These are phyloP conservation scores for Zootoca vivipara DNA, from an alignment of 2,113 vertebrate species.

Conservation along the genomic window DNA sequence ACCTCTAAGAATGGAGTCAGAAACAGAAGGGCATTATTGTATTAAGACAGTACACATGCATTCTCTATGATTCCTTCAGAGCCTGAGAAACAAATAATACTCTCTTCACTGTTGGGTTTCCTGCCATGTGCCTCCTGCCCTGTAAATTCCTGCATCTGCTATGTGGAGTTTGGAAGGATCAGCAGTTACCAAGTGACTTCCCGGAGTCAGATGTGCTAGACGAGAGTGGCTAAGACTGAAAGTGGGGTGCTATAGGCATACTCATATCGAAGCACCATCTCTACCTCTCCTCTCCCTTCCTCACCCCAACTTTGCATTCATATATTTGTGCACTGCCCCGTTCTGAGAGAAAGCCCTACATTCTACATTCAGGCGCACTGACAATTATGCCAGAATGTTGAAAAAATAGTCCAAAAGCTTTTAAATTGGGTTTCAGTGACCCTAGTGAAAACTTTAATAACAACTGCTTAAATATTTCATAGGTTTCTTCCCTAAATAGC, in stretches of 20 bases:
- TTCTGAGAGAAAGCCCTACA: neutral
- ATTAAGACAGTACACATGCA: neutral
- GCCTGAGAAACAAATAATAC: neutral
- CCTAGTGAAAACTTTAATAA: slow-evolving; percentile 53
- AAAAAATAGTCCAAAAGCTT: slow-evolving; percentile 38
- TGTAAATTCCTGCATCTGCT: neutral
- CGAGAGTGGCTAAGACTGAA: neutral
- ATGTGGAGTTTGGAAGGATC: too few relatives aligned
- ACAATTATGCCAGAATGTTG: slow-evolving; percentile 18
- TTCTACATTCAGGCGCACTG: slow-evolving; percentile 19
- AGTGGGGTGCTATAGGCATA: neutral
- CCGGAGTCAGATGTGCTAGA: neutral
- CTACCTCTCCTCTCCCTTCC: slow-evolving; percentile 21
- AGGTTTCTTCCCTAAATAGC: slow-evolving; percentile 50
- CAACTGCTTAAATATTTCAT: slow-evolving; percentile 61
- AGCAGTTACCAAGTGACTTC: neutral
- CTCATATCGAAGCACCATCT: neutral
- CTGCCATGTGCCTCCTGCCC: neutral
- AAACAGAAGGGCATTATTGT: neutral
- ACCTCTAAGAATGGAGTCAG: neutral
- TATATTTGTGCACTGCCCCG: slow-evolving; percentile 35
- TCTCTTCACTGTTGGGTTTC: neutral
- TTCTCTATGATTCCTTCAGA: neutral
- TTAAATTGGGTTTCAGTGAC: slow-evolving; percentile 38
- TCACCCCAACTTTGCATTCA: slow-evolving; percentile 15